A percentile compares a stretch with the other conserved stretches of the same genome.
phyloP scores from a whole-genome alignment of 1,140 invertebrate species.

The Phymorhynchus buccinoides region DNA sequence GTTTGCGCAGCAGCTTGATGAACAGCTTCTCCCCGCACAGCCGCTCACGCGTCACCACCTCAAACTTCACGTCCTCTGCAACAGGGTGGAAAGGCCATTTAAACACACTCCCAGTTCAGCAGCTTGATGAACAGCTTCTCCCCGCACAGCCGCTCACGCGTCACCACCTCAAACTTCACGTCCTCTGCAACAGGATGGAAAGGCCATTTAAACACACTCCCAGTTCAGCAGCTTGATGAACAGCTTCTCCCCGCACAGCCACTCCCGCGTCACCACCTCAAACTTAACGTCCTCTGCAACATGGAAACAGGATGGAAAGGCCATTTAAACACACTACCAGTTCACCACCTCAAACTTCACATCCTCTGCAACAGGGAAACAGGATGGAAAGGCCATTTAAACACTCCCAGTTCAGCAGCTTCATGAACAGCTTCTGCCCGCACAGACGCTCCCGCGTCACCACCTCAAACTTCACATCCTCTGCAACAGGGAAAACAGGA shows the following conservation, averaged over 20 bases:
- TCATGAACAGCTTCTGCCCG: conserved; percentile 93
- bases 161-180: conserved; percentile 82
- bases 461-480: conserved; percentile 77
- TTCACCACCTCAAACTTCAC: too few species aligned
- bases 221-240: conserved; percentile 89
- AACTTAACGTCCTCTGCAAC: conserved; percentile 61
- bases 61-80: conserved; percentile 64
- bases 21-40: conserved; percentile 94
- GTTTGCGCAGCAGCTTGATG: conserved; percentile 94
- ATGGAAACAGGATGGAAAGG: too few species aligned
- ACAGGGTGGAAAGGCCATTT: too few species aligned
- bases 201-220: too few species aligned
- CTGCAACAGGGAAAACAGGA: too few species aligned
- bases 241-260: conserved; percentile 90
- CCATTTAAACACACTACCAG: conserved; percentile 83
- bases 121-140: conserved; percentile 92
- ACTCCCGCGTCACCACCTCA: conserved; percentile 91
- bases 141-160: conserved; percentile 83
- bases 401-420: conserved; percentile 85
- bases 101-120: too few species aligned
- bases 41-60: conserved; percentile 92
- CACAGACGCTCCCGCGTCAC: conserved; percentile 92
- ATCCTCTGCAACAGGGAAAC: background rate
- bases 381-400: background rate
- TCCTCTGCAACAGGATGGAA: conserved; percentile 44